Evolutionary conservation across 2,113 vertebrate genomes (phyloP).

Genomic region (Sitta europaea): DNA sequence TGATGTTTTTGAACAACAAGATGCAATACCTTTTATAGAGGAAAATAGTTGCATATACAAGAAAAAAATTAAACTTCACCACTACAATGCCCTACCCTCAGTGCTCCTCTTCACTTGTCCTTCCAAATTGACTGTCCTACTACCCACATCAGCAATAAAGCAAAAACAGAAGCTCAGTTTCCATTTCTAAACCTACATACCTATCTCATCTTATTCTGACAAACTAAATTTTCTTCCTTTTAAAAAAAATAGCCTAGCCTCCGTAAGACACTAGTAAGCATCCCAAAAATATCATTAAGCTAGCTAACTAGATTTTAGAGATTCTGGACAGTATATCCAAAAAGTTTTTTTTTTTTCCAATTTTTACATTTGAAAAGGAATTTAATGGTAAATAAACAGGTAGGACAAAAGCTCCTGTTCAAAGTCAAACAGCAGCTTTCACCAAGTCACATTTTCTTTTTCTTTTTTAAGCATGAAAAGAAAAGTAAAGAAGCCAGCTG

Average conservation of each 20-base stretch:
- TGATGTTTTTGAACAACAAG: neutral
- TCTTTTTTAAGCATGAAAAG: neutral
- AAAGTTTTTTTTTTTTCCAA: neutral
- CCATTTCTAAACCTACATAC: neutral
- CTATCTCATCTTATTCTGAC: neutral
- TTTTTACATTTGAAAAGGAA: constrained; percentile 33
- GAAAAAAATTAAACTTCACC: neutral
- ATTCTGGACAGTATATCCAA: neutral
- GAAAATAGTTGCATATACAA: neutral
- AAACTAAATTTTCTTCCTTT: constrained; percentile 41
- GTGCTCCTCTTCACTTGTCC: neutral
- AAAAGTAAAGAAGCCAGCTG: neutral
- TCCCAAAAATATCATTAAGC: constrained; percentile 29
- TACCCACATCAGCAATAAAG: neutral
- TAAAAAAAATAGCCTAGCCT: constrained; percentile 30
- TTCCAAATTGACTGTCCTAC: neutral
- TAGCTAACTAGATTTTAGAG: constrained; percentile 30
- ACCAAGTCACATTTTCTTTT: neutral
- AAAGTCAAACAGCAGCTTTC: constrained; percentile 1
- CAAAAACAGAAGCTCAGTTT: neutral
- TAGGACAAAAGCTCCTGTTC: neutral
- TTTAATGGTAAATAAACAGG: neutral
- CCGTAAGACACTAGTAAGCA: neutral
- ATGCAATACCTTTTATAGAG: neutral
- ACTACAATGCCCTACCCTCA: neutral